Evolutionary conservation across 2,113 vertebrate species (phyloP).

Genomic region (Amphiprion ocellaris): DNA sequence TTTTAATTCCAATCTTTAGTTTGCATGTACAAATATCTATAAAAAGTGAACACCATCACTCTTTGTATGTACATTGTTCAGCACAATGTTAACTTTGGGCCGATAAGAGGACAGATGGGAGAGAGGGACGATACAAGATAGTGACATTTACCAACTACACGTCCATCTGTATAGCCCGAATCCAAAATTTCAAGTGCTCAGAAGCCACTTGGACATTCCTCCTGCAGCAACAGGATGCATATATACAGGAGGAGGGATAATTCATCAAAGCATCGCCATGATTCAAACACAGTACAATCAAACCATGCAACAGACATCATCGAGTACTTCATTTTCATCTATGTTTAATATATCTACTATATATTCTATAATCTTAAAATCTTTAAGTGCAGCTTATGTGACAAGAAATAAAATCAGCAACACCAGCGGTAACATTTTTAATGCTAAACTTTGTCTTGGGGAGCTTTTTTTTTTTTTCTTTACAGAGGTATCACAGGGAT

Average conservation of each 20-base stretch:
- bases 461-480: neutral
- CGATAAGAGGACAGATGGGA: conserved; percentile 37
- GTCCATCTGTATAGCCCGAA: conserved; percentile 39
- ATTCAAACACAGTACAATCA: conserved; percentile 65
- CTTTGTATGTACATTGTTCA: conserved; percentile 78
- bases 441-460: conserved; percentile 34
- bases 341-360: conserved; percentile 38
- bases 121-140: conserved; percentile 42
- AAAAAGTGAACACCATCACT: conserved; percentile 81
- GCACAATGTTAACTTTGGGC: conserved; percentile 54
- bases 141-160: conserved; percentile 47
- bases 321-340: conserved; percentile 62
- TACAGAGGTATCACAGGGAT: conserved; percentile 13
- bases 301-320: conserved; percentile 76
- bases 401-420: conserved; percentile 44
- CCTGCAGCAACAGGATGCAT: conserved; percentile 51
- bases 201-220: conserved; percentile 54
- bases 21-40: conserved; percentile 82
- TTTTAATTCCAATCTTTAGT: conserved; percentile 74
- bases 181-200: conserved; percentile 46
- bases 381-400: conserved; percentile 56
- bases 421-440: conserved; percentile 41
- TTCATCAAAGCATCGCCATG: conserved; percentile 56
- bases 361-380: conserved; percentile 57
- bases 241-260: conserved; percentile 56